Percentiles rank a stretch among this genome's conserved stretches.
Evolutionary conservation across 2,113 vertebrate species (phyloP).

Genomic region (Callithrix jacchus): DNA sequence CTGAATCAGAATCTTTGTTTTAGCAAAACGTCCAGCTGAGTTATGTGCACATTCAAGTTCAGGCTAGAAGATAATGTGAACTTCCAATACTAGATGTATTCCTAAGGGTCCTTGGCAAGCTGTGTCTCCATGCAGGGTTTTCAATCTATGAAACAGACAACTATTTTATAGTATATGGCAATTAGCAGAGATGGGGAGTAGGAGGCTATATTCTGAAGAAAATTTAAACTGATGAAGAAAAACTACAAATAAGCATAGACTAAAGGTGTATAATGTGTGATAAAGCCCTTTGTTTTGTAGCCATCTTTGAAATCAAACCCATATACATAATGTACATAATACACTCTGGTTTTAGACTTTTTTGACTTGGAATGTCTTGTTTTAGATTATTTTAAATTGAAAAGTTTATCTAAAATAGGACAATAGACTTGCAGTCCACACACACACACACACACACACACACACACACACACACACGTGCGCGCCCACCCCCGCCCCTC

Average conservation of each 20-base stretch:
- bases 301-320: neutral
- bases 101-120: neutral
- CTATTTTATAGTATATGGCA: neutral
- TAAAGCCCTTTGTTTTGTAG: neutral
- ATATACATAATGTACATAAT: neutral
- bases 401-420: neutral
- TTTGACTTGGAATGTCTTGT: conserved; percentile 1
- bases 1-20: neutral
- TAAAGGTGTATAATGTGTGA: neutral
- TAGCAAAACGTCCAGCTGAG: neutral
- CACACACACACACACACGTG: neutral
- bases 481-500: too few relatives aligned
- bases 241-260: neutral
- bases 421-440: neutral
- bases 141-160: neutral
- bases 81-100: neutral
- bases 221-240: neutral
- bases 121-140: neutral
- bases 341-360: neutral
- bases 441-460: too few relatives aligned
- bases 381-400: neutral
- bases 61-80: neutral
- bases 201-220: neutral
- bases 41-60: neutral
- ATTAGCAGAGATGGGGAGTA: neutral